These are phyloP conservation scores for Tetramorium bicarinatum DNA, from an alignment of 2,888 invertebrate genomes.

Conservation along the genomic window DNA sequence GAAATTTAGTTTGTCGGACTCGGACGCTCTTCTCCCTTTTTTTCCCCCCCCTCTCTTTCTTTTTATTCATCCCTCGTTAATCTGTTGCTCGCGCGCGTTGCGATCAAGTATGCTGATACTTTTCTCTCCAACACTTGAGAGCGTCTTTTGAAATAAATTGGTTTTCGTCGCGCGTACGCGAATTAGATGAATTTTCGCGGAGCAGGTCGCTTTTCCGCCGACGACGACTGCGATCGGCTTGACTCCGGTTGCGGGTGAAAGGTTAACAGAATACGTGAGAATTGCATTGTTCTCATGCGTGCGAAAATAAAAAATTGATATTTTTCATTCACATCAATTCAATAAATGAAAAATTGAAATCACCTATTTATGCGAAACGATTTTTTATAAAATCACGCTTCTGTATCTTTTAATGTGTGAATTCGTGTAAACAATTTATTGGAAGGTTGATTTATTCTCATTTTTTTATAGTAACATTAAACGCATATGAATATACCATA, in stretches of 20 bases:
- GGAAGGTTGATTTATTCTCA: background rate
- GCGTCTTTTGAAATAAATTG: conserved; percentile 57
- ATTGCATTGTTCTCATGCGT: background rate
- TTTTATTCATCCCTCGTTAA: conserved; percentile 42
- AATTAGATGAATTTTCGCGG: conserved; percentile 13
- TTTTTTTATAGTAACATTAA: background rate
- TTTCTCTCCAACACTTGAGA: conserved; percentile 15
- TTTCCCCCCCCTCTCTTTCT: background rate
- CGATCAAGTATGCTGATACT: conserved; percentile 38
- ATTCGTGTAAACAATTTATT: background rate
- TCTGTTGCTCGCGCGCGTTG: conserved; percentile 42
- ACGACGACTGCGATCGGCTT: background rate
- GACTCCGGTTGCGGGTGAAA: conserved; percentile 24
- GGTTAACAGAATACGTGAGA: conserved; percentile 28
- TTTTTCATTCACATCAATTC: background rate
- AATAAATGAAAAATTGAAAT: background rate
- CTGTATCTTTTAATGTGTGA: background rate
- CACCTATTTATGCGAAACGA: background rate
- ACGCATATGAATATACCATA: background rate
- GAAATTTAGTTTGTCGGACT: conserved; percentile 66
- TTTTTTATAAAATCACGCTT: background rate
- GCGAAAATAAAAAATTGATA: background rate
- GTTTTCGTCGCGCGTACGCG: conserved; percentile 13
- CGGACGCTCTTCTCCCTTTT: conserved; percentile 3
- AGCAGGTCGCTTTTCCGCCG: conserved; percentile 12